Evolutionary conservation across 2,888 invertebrate genomes (phyloP).

Genomic region (Julus scanicus): DNA sequence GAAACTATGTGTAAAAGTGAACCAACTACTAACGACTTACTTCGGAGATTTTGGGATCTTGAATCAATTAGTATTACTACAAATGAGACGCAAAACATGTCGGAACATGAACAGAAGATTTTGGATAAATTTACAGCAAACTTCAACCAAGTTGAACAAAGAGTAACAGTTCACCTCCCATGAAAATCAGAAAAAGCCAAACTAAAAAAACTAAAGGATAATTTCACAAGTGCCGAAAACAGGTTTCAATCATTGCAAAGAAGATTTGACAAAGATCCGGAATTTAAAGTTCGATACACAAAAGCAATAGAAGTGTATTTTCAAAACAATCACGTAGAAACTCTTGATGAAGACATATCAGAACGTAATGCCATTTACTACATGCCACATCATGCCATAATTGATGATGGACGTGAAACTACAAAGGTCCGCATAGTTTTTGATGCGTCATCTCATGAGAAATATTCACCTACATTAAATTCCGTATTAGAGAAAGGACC

Average conservation of each 20-base stretch:
- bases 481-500: slow-evolving; percentile 55
- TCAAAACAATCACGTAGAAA: not conserved
- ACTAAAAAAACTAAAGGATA: not conserved
- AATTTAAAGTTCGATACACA: not conserved
- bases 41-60: not conserved
- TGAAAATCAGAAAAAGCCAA: not conserved
- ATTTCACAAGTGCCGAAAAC: not conserved
- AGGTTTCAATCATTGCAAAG: not conserved
- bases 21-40: not conserved
- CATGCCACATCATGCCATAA: slow-evolving; percentile 54
- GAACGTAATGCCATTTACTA: slow-evolving; percentile 44
- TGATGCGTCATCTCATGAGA: slow-evolving; percentile 54
- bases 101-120: not conserved
- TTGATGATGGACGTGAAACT: slow-evolving; percentile 36
- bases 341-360: not conserved
- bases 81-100: not conserved
- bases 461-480: slow-evolving; percentile 53
- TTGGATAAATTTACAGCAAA: not conserved
- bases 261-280: not conserved
- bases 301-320: not conserved
- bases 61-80: not conserved
- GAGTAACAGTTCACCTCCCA: not conserved
- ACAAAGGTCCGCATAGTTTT: slow-evolving; percentile 54
- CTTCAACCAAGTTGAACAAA: not conserved
- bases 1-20: not conserved